Conservation (phyloP, 2,888 invertebrate genomes). For the Eristalinus aeneus region DNA sequence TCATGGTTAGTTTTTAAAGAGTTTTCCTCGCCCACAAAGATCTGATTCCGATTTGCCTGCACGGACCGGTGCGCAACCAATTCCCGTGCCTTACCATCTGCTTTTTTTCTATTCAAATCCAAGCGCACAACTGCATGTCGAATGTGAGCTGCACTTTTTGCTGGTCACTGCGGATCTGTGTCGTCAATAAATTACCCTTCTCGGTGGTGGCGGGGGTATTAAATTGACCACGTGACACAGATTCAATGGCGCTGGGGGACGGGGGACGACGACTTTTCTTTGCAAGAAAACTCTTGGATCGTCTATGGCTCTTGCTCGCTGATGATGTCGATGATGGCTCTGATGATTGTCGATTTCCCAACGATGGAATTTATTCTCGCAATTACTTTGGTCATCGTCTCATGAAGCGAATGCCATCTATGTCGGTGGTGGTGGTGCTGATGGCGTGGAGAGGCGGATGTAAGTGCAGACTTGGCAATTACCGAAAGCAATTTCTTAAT, state of each 20-base stretch:
- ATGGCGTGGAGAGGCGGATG: background rate
- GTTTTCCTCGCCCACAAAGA: background rate
- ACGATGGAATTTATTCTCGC: conserved; percentile 53
- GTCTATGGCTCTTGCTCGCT: background rate
- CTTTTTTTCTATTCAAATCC: conserved; percentile 34
- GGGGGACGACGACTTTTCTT: conserved; percentile 37
- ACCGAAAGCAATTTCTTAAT: conserved; percentile 62
- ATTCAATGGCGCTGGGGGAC: conserved; percentile 32
- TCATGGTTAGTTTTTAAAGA: background rate
- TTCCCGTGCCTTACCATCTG: background rate
- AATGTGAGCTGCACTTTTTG: conserved; percentile 46
- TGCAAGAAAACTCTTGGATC: conserved; percentile 37
- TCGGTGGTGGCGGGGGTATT: conserved; percentile 20
- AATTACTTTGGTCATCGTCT: conserved; percentile 33
- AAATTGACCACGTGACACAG: conserved; percentile 65
- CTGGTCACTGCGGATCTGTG: conserved; percentile 49
- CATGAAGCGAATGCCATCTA: conserved; percentile 4
- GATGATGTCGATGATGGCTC: conserved; percentile 39
- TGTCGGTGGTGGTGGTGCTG: conserved; percentile 8
- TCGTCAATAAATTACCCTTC: conserved; percentile 56
- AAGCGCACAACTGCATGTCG: conserved; percentile 27
- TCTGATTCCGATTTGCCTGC: background rate
- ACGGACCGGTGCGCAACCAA: background rate
- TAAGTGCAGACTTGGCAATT: conserved; percentile 26
- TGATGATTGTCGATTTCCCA: conserved; percentile 59